Base-by-base conservation (phyloP, 2,888 invertebrate genomes). In the Argynnis bischoffii region DNA sequence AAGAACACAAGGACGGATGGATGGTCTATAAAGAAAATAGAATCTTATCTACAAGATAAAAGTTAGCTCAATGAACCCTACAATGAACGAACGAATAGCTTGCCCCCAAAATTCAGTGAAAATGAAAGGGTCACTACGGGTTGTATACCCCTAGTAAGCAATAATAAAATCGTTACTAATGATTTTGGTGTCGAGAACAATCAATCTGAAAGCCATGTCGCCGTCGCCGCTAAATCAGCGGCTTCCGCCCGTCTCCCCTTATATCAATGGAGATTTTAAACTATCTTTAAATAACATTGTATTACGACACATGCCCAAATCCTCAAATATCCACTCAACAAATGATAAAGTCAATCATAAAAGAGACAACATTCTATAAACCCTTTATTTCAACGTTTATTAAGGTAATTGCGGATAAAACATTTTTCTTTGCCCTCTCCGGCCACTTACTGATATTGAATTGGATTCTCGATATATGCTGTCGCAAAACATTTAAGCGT, bases 171-270 rank as follows among this genome's bases (percentile, higher is more conserved):
- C 81, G 84, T 88, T 87, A 85, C 79, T 88, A 92, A 92, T 88
- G 90, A 91, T 91, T 89, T 89, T 86, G 83, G 82, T 86, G 86
- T 84, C 81, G 84, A 85, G 88, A 87, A 88, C 86, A 88, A 90
- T 90, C 85, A 86, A 84, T 88, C 83, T 79, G 76, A 78, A 83
- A 86, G 81, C 80, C 77, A 80, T 78, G 81, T 79, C 82, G 82
- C 79, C 80, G 83, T 79, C 81, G 81, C 77, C 78, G 77, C 82
- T 87, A 89, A 91, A 92, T 91, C 85, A 82, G 81, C 82, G 80
- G 86, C 89, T 87, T 92, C 92, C 91, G 90, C 81, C 81, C 81
- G 81, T 80, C 82, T 82, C 82, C 78, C 84, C 80, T 81, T 77
- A 75, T 71, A 72, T 76, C 77, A 79, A 72, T 72, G 73, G 66